Percentiles rank a stretch among this genome's conserved stretches.
Conservation (phyloP, 1,140 invertebrate species). For the Rhopalosiphum padi region DNA sequence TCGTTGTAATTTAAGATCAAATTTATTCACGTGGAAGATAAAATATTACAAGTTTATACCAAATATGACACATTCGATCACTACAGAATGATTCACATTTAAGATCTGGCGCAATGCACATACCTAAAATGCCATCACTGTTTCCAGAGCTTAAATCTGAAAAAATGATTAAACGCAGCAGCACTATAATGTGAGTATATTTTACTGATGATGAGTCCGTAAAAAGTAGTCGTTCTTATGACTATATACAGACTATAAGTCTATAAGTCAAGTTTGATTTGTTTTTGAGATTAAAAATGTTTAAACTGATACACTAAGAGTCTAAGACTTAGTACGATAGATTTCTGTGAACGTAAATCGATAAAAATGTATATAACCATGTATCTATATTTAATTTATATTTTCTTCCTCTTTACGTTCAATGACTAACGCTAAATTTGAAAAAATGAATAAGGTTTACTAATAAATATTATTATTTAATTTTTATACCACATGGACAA, state of each 20-base stretch:
- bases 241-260: background rate
- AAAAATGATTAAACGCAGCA: slow-evolving; percentile 30
- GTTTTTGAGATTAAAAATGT: slow-evolving; percentile 19
- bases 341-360: background rate
- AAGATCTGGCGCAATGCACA: background rate
- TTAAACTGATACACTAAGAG: background rate
- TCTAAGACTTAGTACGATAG: background rate
- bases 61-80: background rate
- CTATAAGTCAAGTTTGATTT: slow-evolving; percentile 49
- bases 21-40: background rate
- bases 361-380: background rate
- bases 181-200: background rate
- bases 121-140: background rate
- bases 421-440: background rate
- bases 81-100: background rate
- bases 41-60: slow-evolving; percentile 6
- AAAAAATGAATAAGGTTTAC: background rate
- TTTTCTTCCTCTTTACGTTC: background rate
- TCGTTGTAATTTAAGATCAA: background rate
- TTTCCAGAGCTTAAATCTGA: background rate
- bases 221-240: background rate
- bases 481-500: background rate
- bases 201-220: background rate
- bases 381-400: background rate
- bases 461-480: background rate